Base-by-base conservation (phyloP, 2,888 invertebrate species). In the Dryadula phaetusa region DNA sequence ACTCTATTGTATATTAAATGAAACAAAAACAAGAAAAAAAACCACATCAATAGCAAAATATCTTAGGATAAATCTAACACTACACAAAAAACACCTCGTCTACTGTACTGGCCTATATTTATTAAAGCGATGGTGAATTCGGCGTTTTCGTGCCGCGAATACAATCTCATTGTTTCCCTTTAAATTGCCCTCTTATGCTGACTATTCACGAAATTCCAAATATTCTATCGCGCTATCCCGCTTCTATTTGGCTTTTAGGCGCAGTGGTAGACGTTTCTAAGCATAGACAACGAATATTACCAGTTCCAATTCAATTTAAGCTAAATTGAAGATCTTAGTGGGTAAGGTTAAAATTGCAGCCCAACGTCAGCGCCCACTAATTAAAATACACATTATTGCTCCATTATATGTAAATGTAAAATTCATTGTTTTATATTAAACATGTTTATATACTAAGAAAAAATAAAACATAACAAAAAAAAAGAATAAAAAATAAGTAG, bases 131-230 rank as follows among this genome's bases (percentile, higher is more conserved):
- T 49, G 72, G 69, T 66, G 69, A 74, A 74, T 76, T 70, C 65
- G 64, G 74, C 72, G 65, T 56, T 71, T 69, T 74, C 80, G 79
- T 80, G 80, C 74, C 67, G 54, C 68, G 79, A 80, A 80, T 82
- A 78, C 69, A 64, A 70, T 70, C 73, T 73, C 75, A 79, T 80
- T 82, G 79, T 80, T 78, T 75, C 73, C 72, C 74, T 73, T 67
- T 60, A 70, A 71, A 76, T 70, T 72, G 70, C 49, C 62, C 65
- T 42, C 64, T 64, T 64, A 65, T 68, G 65, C 25, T n/a, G 47
- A 58, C 47, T 58, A 58, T 64, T 40, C 58, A 49, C 60, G 20
- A 12, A 46, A 37, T 56, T 10, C 22, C n/a, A 25, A 18, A 46
- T 60, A 32, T 46, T 32, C 12, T 44, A 58, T 42, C 42, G 56